Percentiles rank a stretch among this genome's conserved stretches.
Evolutionary conservation across 2,888 invertebrate genomes (phyloP).

Genomic region (Zygogramma bicolorata): DNA sequence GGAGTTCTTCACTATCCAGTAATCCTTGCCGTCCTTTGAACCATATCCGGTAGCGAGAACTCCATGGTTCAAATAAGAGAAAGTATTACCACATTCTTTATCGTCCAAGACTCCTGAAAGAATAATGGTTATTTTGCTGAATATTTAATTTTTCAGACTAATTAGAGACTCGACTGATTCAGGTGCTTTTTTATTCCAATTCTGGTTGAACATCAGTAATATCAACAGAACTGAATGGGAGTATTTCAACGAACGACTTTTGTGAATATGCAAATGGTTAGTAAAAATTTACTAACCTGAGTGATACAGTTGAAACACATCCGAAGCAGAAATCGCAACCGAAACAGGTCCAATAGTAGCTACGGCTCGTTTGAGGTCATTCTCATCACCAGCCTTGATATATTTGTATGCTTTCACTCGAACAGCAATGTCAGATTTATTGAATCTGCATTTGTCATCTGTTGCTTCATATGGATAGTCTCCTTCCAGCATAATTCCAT

Average conservation of each 20-base stretch:
- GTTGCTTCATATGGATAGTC: slow-evolving; percentile 48
- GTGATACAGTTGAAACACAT: slow-evolving; percentile 37
- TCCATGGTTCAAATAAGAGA: slow-evolving; percentile 81
- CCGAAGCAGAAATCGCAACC: slow-evolving; percentile 38
- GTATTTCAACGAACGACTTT: too few relatives aligned
- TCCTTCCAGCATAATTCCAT: too few relatives aligned
- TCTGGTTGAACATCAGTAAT: too few relatives aligned
- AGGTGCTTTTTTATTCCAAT: too few relatives aligned
- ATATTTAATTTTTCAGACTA: too few relatives aligned
- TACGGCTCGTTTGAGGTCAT: slow-evolving; percentile 39
- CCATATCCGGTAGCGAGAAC: slow-evolving; percentile 82
- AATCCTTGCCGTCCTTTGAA: slow-evolving; percentile 70
- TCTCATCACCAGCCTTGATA: slow-evolving; percentile 32
- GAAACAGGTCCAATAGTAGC: slow-evolving; percentile 46
- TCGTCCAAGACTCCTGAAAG: slow-evolving; percentile 86
- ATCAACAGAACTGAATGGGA: too few relatives aligned
- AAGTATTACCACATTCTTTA: slow-evolving; percentile 70
- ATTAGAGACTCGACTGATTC: too few relatives aligned
- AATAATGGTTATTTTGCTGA: too few relatives aligned
- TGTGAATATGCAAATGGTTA: too few relatives aligned
- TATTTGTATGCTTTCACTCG: background rate
- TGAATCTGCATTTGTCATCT: slow-evolving; percentile 22
- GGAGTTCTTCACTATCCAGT: slow-evolving; percentile 80
- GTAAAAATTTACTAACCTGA: too few relatives aligned
- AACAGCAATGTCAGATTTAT: background rate